These are phyloP conservation scores for Apostichopus californicus DNA, from an alignment of 35 echinoderm and acorn worm species.

Conservation along the genomic window DNA sequence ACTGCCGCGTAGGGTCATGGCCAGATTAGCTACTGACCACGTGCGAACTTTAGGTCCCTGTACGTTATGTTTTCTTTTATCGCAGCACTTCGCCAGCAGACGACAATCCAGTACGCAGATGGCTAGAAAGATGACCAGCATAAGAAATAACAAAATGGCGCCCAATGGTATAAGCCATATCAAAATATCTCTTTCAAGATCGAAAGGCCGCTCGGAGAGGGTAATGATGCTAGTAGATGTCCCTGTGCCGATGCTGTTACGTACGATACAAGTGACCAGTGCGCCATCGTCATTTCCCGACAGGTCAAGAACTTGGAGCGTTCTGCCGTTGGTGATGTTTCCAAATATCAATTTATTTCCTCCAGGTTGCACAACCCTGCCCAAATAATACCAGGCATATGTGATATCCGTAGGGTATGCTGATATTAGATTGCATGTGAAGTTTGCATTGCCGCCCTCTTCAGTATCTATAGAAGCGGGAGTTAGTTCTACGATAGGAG, in stretches of 20 bases:
- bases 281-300: constrained; percentile 31
- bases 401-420: constrained; percentile 42
- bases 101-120: constrained; percentile 49
- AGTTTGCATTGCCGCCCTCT: constrained; percentile 41
- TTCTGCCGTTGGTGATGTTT: not conserved
- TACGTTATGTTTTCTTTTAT: constrained; percentile 27
- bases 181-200: constrained; percentile 36
- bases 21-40: constrained; percentile 44
- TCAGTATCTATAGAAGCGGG: constrained; percentile 23
- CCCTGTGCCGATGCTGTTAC: constrained; percentile 31
- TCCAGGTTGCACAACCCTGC: not conserved
- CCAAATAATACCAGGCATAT: constrained; percentile 43
- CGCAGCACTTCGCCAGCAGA: constrained; percentile 30
- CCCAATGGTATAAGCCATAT: constrained; percentile 58
- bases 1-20: not conserved
- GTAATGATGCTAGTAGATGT: constrained; percentile 19
- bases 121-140: constrained; percentile 42
- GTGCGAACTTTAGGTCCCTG: constrained; percentile 26
- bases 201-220: not conserved
- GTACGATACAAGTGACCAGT: constrained; percentile 34
- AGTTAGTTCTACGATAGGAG: constrained; percentile 32
- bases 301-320: constrained; percentile 27
- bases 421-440: constrained; percentile 46
- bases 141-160: constrained; percentile 20
- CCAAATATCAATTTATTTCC: constrained; percentile 29